These are phyloP conservation scores for Zaprionus tsacasi DNA, from an alignment of 1,140 invertebrate genomes.

Conservation along the genomic window DNA sequence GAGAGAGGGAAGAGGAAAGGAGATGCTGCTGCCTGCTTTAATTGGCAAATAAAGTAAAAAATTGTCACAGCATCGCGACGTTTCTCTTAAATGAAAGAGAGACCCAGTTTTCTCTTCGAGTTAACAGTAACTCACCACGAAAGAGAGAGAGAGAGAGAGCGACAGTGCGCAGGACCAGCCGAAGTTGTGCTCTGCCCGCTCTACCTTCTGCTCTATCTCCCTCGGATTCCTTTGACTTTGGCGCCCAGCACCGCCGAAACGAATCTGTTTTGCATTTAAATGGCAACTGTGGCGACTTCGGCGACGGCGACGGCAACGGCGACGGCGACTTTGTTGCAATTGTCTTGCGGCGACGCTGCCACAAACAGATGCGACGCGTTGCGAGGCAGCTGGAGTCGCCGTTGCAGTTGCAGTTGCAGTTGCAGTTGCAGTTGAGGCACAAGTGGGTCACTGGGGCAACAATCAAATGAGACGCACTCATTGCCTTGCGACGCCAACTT, in stretches of 20 bases:
- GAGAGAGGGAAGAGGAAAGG: not conserved
- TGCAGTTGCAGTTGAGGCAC: constrained; percentile 23
- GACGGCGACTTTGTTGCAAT: constrained; percentile 61
- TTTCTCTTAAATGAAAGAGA: constrained; percentile 16
- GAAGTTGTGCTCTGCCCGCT: not conserved
- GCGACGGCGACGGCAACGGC: constrained; percentile 42
- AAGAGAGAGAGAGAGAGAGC: constrained; percentile 27
- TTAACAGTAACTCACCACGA: constrained; percentile 39
- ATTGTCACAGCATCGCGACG: not conserved
- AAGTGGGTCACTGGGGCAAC: constrained; percentile 74
- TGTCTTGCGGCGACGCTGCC: constrained; percentile 62
- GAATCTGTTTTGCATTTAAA: constrained; percentile 73
- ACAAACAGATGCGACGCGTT: constrained; percentile 22
- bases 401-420: constrained; percentile 5
- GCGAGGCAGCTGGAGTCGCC: not conserved
- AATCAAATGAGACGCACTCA: constrained; percentile 53
- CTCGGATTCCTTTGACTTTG: constrained; percentile 35
- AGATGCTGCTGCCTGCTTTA: constrained; percentile 38
- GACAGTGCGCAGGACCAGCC: constrained; percentile 44
- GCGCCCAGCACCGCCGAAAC: constrained; percentile 31
- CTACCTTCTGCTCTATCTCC: not conserved
- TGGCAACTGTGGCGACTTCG: constrained; percentile 51
- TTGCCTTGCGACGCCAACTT: constrained; percentile 5
- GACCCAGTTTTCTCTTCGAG: not conserved
- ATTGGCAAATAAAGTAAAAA: constrained; percentile 68